These are phyloP conservation scores for Epizoanthus stellaris DNA, from an alignment of 92 coral and sea anemone genomes.

Conservation along the genomic window DNA sequence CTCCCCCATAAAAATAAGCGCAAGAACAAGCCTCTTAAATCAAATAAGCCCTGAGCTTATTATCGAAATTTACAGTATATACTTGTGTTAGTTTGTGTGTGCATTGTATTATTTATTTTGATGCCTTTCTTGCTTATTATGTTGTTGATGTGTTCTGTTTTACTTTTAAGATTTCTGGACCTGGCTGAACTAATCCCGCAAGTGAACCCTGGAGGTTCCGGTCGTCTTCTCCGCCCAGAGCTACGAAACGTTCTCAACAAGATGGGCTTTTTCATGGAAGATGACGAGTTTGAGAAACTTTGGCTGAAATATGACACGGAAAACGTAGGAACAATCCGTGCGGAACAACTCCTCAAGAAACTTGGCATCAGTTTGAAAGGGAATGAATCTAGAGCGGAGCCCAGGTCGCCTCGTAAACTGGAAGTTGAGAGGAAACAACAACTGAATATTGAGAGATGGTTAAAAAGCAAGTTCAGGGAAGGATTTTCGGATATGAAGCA, in stretches of 20 bases:
- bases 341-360: conserved; percentile 83
- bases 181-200: conserved; percentile 96
- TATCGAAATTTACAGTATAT: too few relatives aligned
- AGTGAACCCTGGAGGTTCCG: conserved; percentile 95
- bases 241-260: conserved; percentile 93
- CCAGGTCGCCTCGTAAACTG: conserved; percentile 84
- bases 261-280: conserved; percentile 97
- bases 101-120: background rate
- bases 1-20: too few relatives aligned
- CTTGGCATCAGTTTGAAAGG: conserved; percentile 86
- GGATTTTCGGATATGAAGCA: conserved; percentile 99
- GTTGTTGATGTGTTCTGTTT: background rate
- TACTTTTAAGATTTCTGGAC: conserved; percentile 78
- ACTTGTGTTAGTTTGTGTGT: too few relatives aligned
- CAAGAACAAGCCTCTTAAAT: too few relatives aligned
- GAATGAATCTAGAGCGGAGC: conserved; percentile 61
- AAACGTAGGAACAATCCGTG: conserved; percentile 91
- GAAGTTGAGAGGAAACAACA: conserved; percentile 86
- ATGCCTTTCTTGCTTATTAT: too few relatives aligned
- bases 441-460: conserved; percentile 92
- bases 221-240: conserved; percentile 94
- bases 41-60: too few relatives aligned
- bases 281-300: conserved; percentile 95
- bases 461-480: conserved; percentile 91
- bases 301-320: conserved; percentile 98